A percentile compares a stretch with the other conserved stretches of the same genome.
Conservation (phyloP, 2,113 vertebrate genomes). For the Trematomus loennbergii region DNA sequence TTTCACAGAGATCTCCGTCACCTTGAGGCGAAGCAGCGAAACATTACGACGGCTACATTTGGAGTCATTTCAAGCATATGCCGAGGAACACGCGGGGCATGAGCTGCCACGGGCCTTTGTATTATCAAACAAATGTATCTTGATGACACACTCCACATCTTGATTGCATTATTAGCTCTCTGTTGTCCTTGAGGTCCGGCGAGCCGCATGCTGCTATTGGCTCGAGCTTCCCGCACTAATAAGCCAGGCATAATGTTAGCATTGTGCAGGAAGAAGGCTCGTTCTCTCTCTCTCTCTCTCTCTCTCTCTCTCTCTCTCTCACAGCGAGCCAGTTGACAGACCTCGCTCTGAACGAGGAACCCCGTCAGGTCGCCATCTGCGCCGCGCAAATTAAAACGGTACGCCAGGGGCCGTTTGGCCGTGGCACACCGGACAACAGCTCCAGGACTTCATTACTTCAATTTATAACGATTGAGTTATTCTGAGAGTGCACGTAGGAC, state of each 20-base stretch:
- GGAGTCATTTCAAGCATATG: slow-evolving; percentile 44
- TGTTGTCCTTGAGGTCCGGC: slow-evolving; percentile 70
- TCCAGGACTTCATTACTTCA: slow-evolving; percentile 62
- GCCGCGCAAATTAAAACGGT: slow-evolving; percentile 75
- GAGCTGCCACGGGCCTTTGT: slow-evolving; percentile 37
- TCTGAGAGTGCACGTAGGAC: not conserved
- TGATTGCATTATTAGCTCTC: slow-evolving; percentile 57
- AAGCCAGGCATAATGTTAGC: slow-evolving; percentile 62
- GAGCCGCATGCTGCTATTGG: slow-evolving; percentile 60
- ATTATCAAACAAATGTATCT: slow-evolving; percentile 59
- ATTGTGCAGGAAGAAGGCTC: slow-evolving; percentile 50
- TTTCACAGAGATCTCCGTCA: slow-evolving; percentile 32
- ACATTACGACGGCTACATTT: slow-evolving; percentile 21
- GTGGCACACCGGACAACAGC: slow-evolving; percentile 57
- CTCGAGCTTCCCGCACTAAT: slow-evolving; percentile 58
- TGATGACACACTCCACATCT: slow-evolving; percentile 57
- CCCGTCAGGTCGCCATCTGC: slow-evolving; percentile 82
- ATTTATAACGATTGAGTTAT: slow-evolving; percentile 58
- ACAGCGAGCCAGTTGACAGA: slow-evolving; percentile 68
- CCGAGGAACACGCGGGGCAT: slow-evolving; percentile 23
- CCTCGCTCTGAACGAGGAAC: slow-evolving; percentile 75
- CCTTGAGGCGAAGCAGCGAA: slow-evolving; percentile 38
- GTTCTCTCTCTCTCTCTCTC: slow-evolving; percentile 34
- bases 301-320: slow-evolving; percentile 45
- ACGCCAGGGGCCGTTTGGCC: slow-evolving; percentile 62